Evolutionary conservation across 2,113 vertebrate genomes (phyloP).

Genomic region (Hassar affinis): DNA sequence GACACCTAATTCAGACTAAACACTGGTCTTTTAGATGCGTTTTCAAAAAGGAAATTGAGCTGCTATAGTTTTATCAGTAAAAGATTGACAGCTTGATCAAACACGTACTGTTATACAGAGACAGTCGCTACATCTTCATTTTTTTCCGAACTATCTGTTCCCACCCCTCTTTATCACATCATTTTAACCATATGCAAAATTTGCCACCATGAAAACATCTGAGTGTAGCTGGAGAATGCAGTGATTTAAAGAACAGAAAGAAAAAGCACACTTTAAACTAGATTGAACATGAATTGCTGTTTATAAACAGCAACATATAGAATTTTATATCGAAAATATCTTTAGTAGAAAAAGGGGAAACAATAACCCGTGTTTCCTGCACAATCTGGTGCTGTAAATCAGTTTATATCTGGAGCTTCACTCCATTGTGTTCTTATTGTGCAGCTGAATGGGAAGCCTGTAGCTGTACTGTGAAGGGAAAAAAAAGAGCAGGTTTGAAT

Average conservation of each 20-base stretch:
- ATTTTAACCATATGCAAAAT: background rate
- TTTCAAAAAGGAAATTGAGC: background rate
- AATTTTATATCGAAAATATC: too few relatives aligned
- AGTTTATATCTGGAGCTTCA: constrained; percentile 3
- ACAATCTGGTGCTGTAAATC: constrained; percentile 29
- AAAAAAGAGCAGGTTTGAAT: background rate
- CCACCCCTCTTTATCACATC: too few relatives aligned
- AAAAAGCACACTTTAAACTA: background rate
- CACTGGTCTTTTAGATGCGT: background rate
- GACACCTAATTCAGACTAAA: background rate
- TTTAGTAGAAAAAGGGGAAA: background rate
- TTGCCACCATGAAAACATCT: background rate
- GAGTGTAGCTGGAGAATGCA: background rate
- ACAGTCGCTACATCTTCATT: background rate
- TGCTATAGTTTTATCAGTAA: background rate
- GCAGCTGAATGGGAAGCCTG: background rate
- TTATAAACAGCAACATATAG: too few relatives aligned
- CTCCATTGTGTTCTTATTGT: background rate
- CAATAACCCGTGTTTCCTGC: background rate
- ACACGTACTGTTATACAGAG: background rate
- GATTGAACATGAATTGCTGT: constrained; percentile 6
- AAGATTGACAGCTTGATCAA: background rate
- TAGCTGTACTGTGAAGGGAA: background rate
- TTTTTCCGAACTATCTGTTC: background rate
- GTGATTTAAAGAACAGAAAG: background rate